phyloP scores from a whole-genome alignment of 2,797 vertebrate genomes.

The Onychomys torridus region DNA sequence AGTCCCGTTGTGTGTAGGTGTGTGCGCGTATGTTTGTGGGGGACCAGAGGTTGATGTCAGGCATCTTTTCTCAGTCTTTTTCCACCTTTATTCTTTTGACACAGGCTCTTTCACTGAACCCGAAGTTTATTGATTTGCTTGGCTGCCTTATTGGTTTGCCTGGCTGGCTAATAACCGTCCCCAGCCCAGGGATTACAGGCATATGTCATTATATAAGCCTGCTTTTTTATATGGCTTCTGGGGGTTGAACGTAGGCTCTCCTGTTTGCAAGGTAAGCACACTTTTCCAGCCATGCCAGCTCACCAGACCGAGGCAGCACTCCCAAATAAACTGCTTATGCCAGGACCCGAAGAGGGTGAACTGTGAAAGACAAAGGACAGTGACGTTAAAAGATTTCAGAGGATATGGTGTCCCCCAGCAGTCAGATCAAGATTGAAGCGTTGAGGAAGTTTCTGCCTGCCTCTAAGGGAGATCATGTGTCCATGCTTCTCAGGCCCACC shows the following conservation, averaged over 20 bases:
- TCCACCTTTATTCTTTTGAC: background rate
- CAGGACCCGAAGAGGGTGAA: background rate
- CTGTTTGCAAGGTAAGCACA: background rate
- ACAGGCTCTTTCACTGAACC: background rate
- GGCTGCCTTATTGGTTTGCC: background rate
- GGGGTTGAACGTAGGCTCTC: background rate
- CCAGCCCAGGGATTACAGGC: background rate
- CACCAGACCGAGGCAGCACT: background rate
- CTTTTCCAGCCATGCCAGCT: background rate
- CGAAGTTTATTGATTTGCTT: background rate
- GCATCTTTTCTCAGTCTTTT: background rate
- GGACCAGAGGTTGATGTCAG: background rate
- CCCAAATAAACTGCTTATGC: background rate
- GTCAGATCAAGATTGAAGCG: background rate
- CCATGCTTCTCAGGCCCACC: background rate
- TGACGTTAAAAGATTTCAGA: background rate
- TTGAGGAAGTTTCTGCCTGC: background rate
- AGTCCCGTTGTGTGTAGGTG: background rate
- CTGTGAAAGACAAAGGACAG: background rate
- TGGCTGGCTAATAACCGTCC: background rate
- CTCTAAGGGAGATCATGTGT: background rate
- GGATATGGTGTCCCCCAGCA: background rate
- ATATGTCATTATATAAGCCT: background rate
- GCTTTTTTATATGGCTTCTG: background rate
- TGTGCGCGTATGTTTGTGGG: background rate